phyloP scores from a whole-genome alignment of 2,113 vertebrate genomes.

The Poeciliopsis occidentalis region DNA sequence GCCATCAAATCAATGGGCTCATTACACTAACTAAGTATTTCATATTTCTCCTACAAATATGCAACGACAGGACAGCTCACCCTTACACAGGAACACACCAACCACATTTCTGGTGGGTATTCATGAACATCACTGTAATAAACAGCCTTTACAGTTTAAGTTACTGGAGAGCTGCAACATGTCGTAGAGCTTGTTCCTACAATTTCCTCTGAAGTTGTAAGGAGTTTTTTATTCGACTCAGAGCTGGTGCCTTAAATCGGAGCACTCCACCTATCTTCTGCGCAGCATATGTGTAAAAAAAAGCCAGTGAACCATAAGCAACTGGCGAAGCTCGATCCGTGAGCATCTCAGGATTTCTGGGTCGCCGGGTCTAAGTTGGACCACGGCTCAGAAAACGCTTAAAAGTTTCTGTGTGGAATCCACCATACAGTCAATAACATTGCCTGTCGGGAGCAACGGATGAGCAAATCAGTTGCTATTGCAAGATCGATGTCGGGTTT shows the following conservation, averaged over 20 bases:
- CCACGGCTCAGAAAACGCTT: conserved; percentile 8
- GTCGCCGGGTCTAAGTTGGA: neutral
- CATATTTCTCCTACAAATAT: conserved; percentile 32
- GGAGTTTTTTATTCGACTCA: conserved; percentile 16
- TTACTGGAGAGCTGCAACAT: neutral
- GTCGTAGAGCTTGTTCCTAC: conserved; percentile 7
- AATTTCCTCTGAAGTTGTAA: conserved; percentile 7
- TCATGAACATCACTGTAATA: neutral
- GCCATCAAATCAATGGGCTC: conserved; percentile 26
- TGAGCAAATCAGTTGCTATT: neutral
- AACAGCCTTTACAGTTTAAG: neutral
- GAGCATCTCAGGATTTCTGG: conserved; percentile 20
- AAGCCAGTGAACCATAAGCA: conserved; percentile 9
- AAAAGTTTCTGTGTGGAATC: conserved; percentile 1
- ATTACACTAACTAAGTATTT: conserved; percentile 34
- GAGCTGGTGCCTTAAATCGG: conserved; percentile 31
- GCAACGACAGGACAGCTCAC: neutral
- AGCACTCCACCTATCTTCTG: conserved; percentile 12
- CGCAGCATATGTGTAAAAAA: conserved; percentile 20
- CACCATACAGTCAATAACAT: neutral
- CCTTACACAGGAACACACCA: conserved; percentile 6
- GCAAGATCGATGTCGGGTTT: conserved; percentile 14
- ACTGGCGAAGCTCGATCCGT: conserved; percentile 14
- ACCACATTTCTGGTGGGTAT: neutral
- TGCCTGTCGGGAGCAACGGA: neutral